phyloP scores from a whole-genome alignment of 2,888 invertebrate species.

The Chrysopilus asiliformis region DNA sequence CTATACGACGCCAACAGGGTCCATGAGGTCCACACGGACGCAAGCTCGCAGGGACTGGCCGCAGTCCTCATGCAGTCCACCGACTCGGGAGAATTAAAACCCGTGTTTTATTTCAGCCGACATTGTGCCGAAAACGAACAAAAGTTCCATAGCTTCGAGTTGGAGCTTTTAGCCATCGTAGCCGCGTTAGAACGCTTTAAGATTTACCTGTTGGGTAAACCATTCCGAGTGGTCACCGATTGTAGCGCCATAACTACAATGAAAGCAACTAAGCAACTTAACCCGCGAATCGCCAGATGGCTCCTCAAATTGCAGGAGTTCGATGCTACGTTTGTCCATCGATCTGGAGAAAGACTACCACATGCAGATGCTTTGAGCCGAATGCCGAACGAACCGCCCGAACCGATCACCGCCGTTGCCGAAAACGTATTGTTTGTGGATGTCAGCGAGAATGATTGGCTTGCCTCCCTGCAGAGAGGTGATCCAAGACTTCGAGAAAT shows the following conservation, averaged over 20 bases:
- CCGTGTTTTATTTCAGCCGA: slow-evolving; percentile 24
- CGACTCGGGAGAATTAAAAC: slow-evolving; percentile 11
- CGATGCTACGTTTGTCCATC: no score
- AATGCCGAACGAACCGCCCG: slow-evolving; percentile 13
- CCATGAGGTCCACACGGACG: no score
- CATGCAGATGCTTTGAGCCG: slow-evolving; percentile 25
- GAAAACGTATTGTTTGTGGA: slow-evolving; percentile 3
- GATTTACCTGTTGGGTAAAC: slow-evolving; percentile 23
- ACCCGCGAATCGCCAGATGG: slow-evolving; percentile 22
- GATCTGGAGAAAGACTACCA: slow-evolving; percentile 19
- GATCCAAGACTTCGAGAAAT: background rate
- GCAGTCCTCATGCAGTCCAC: slow-evolving; percentile 23
- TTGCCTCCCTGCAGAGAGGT: slow-evolving; percentile 3
- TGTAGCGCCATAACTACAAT: slow-evolving; percentile 23
- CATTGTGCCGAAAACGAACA: slow-evolving; percentile 23
- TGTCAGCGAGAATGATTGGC: no score
- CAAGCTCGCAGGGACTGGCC: slow-evolving; percentile 21
- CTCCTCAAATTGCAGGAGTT: slow-evolving; percentile 16
- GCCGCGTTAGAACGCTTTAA: slow-evolving; percentile 24
- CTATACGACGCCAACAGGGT: slow-evolving; percentile 22
- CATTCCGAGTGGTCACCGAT: slow-evolving; percentile 25
- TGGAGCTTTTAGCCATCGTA: slow-evolving; percentile 28
- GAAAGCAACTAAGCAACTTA: no score
- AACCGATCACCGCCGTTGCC: slow-evolving; percentile 3
- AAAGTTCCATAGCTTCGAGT: slow-evolving; percentile 27